Evolutionary conservation across 2,888 invertebrate genomes (phyloP), one percentile per base, ranked within the genome.

Genomic region (Oscheius sp.): DNA sequence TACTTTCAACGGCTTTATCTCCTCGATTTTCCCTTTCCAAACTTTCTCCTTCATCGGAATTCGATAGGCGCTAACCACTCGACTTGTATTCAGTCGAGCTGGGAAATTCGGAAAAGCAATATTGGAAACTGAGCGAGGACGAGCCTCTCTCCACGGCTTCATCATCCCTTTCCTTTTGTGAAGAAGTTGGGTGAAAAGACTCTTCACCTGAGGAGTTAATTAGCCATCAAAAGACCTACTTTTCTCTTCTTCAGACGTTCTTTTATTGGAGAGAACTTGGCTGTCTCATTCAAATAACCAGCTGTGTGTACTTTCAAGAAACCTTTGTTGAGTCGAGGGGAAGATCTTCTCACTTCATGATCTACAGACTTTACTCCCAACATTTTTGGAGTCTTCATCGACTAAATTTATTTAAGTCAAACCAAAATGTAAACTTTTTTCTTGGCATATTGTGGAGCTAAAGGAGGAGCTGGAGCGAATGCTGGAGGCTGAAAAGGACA

Each of bases 111-210:
- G 57, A 4, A 57, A 17, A 8, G 23, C 3, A 23, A 20, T 34
- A 27, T 17, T 31, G 27, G 39, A 4, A n/a, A 58, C 25, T 1
- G 42, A 45, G 15, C 45, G 55, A 2, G 37, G 33, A 2, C 55
- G 33, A 3, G 55, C 55, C 6, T 55, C 45, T 42, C 61, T 42
- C 61, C 61, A 61, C 20, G 61, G 45, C 45, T 61, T 61, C 45
- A 45, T 45, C 1, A n/a, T 27, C 8, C 61, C 45, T 27, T 34
- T 55, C 20, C 45, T 61, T 45, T 61, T 61, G n/a, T 42, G 25
- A 12, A 61, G 42, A 8, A 61, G 20, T n/a, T 45, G 42, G 1
- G 42, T 42, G 29, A 45, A 61, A 2, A 61, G 45, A 8, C 45
- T 61, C 29, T 61, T 61, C 1, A 25, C 61, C 58, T 58, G 46